Percentiles rank a stretch among this genome's conserved stretches.
Conservation (phyloP, 2,113 vertebrate genomes). For the Sebastes fasciatus region DNA sequence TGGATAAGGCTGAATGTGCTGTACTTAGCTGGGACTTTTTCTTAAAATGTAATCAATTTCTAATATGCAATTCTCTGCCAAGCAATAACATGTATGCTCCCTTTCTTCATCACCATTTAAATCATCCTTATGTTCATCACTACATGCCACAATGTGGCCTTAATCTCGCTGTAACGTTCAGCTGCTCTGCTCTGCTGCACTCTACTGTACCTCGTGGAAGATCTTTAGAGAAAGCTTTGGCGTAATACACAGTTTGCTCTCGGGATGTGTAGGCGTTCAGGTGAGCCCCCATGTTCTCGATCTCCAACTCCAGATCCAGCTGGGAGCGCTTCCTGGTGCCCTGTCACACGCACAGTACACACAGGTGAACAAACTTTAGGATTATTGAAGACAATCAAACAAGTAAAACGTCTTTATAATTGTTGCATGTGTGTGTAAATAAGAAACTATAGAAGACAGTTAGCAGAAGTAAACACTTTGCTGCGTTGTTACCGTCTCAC, state of each 20-base stretch:
- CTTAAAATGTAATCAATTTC: neutral
- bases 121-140: neutral
- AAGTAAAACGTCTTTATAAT: too few species aligned
- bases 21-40: too few species aligned
- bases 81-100: neutral
- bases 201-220: conserved; percentile 91
- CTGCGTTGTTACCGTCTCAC: conserved; percentile 69
- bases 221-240: conserved; percentile 97
- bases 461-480: neutral
- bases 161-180: neutral
- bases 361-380: neutral
- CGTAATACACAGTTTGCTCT: conserved; percentile 98
- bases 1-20: neutral
- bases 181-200: neutral
- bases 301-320: conserved; percentile 96
- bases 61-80: neutral
- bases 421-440: neutral
- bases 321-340: conserved; percentile 98
- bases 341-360: conserved; percentile 73
- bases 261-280: conserved; percentile 97
- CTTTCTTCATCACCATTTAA: neutral
- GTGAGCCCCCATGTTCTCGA: conserved; percentile 99
- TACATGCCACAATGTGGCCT: neutral
- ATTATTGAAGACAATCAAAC: neutral
- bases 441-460: neutral